Conservation (phyloP, 2,797 vertebrate genomes). For the Spea hammondii region DNA sequence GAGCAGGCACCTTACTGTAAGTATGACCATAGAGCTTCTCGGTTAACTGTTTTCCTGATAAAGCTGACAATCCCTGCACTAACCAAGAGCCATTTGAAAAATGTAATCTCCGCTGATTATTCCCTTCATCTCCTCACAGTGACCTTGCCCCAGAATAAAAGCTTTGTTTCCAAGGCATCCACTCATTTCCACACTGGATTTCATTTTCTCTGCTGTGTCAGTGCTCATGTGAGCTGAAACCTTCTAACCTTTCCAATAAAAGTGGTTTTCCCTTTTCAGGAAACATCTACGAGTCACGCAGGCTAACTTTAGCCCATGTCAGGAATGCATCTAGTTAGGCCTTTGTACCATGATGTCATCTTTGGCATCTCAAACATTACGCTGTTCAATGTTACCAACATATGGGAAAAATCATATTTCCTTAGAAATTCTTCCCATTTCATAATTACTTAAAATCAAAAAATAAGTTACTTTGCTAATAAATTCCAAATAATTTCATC, state of each 20-base stretch:
- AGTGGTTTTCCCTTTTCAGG: neutral
- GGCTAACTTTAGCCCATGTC: neutral
- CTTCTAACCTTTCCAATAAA: conserved; percentile 10
- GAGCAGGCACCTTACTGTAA: too few species aligned
- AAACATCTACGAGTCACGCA: conserved; percentile 15
- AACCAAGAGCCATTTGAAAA: too few species aligned
- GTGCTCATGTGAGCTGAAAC: neutral
- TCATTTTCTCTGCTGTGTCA: neutral
- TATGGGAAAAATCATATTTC: conserved; percentile 31
- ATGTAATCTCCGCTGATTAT: too few species aligned
- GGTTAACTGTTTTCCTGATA: too few species aligned
- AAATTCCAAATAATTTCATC: neutral
- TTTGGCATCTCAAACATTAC: conserved; percentile 5
- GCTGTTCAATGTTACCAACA: conserved; percentile 29
- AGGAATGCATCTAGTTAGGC: conserved; percentile 16
- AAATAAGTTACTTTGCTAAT: conserved; percentile 2
- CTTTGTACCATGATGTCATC: conserved; percentile 25
- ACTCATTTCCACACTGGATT: neutral
- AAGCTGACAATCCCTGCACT: too few species aligned
- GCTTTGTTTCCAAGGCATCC: neutral
- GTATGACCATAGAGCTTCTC: too few species aligned
- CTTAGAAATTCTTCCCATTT: conserved; percentile 20
- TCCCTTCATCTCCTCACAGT: neutral
- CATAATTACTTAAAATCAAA: conserved; percentile 12
- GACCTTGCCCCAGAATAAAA: neutral